Percentiles rank a stretch among this genome's conserved stretches.
These are phyloP conservation scores for Periophthalmus modestus DNA, from an alignment of 2,113 vertebrate genomes.

Conservation along the genomic window DNA sequence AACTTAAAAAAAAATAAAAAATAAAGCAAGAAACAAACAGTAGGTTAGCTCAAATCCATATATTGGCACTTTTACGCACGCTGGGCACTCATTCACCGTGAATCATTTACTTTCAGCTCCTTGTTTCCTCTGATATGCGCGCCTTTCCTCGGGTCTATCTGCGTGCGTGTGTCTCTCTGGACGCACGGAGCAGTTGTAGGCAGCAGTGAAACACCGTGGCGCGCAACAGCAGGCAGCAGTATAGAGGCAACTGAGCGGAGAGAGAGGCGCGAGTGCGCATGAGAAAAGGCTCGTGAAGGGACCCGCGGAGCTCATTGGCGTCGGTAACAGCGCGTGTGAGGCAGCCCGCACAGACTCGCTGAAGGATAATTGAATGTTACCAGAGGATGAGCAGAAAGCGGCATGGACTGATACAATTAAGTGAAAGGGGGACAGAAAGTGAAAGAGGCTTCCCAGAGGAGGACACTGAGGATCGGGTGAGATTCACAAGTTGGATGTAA, in stretches of 20 bases:
- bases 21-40: too few relatives aligned
- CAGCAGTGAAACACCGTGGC: conserved; percentile 50
- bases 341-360: conserved; percentile 24
- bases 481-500: conserved; percentile 48
- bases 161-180: conserved; percentile 22
- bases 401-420: conserved; percentile 28
- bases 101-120: neutral
- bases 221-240: conserved; percentile 48
- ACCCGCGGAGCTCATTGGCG: conserved; percentile 45
- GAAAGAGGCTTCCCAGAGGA: conserved; percentile 24
- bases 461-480: conserved; percentile 43
- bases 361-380: conserved; percentile 25
- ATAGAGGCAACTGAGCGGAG: conserved; percentile 45
- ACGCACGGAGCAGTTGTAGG: conserved; percentile 48
- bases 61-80: neutral
- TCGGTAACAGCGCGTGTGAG: conserved; percentile 36
- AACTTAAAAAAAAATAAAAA: neutral
- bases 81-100: neutral
- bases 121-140: neutral
- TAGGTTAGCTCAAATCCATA: neutral
- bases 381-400: conserved; percentile 9
- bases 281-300: conserved; percentile 38
- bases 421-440: conserved; percentile 18
- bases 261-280: conserved; percentile 62
- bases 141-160: neutral